Base-by-base conservation (phyloP, 2,888 invertebrate species). In the Anaspis maculata region DNA sequence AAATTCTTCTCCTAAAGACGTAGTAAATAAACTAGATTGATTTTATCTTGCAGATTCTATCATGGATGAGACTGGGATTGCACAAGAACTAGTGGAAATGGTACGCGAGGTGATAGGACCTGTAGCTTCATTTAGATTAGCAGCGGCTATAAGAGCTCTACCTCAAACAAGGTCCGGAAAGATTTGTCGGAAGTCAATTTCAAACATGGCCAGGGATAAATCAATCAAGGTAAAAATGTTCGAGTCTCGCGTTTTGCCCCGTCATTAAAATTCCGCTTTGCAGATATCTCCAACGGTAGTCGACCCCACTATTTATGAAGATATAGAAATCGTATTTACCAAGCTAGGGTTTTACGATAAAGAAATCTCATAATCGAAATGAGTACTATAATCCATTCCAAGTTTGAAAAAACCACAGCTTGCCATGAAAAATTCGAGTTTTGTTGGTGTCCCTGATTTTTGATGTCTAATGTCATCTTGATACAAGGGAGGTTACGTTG, bases 121-220 rank as follows among this genome's bases (percentile, higher is more conserved):
- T 0, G 90, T 95, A 4, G 92, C 94, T 1, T 78, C 88, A 0
- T 90, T 95, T 61, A 78, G 83, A 41, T 69, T 83, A 43, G 83
- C 84, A 0, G 77, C 82, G 0, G 74, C 85, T 0, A 88, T 94
- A 0, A 77, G 76, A n/a, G 86, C 77, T 0, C 64, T 95, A 23
- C 94, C 95, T 0, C 76, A 89, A 38, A 95, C 94, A 0, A 73
- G 94, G 32, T 91, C 92, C 1, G 88, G 88, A 21, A 82, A 83
- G 65, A 75, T 75, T 10, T 64, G 64, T 42, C 72, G 94, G 16
- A 88, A 86, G 55, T 81, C 87, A 1, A 83, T 95, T 44, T 75
- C 89, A 0, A 84, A 88, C 54, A 70, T 94, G 52, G 90, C 92
- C 2, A 75, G 80, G 27, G 83, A 86, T 16, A 83, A 87, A 58